phyloP scores from a whole-genome alignment of 2,113 vertebrate species.

The Brachionichthys hirsutus region DNA sequence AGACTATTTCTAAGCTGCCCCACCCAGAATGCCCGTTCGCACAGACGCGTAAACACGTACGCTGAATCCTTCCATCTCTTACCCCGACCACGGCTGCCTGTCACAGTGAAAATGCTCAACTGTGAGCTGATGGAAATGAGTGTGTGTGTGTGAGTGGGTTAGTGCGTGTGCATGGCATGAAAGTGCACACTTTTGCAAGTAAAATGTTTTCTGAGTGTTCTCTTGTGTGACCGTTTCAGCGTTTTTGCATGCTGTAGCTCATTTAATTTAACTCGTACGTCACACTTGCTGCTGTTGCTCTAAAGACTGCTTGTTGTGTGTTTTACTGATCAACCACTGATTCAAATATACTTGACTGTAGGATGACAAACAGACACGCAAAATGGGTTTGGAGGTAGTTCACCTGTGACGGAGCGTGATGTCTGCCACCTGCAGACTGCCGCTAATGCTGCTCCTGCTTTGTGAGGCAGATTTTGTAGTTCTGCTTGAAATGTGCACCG shows the following conservation, averaged over 20 bases:
- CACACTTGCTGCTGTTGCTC: background rate
- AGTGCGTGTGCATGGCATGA: background rate
- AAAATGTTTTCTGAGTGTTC: slow-evolving; percentile 24
- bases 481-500: background rate
- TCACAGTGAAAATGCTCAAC: slow-evolving; percentile 11
- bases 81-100: slow-evolving; percentile 8
- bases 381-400: background rate
- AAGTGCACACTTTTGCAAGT: slow-evolving; percentile 41
- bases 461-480: no score
- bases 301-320: slow-evolving; percentile 17
- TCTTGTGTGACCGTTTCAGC: slow-evolving; percentile 6
- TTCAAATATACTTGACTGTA: slow-evolving; percentile 18
- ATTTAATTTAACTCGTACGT: slow-evolving; percentile 21
- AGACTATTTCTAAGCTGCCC: slow-evolving; percentile 90
- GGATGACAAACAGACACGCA: background rate
- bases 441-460: no score
- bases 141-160: slow-evolving; percentile 3
- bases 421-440: background rate
- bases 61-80: background rate
- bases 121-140: slow-evolving; percentile 14
- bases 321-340: slow-evolving; percentile 5
- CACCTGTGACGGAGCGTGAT: background rate
- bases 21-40: background rate
- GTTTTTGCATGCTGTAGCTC: slow-evolving; percentile 46
- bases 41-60: background rate